Conservation (phyloP, 2,797 vertebrate genomes). For the Cheirogaleus major region DNA sequence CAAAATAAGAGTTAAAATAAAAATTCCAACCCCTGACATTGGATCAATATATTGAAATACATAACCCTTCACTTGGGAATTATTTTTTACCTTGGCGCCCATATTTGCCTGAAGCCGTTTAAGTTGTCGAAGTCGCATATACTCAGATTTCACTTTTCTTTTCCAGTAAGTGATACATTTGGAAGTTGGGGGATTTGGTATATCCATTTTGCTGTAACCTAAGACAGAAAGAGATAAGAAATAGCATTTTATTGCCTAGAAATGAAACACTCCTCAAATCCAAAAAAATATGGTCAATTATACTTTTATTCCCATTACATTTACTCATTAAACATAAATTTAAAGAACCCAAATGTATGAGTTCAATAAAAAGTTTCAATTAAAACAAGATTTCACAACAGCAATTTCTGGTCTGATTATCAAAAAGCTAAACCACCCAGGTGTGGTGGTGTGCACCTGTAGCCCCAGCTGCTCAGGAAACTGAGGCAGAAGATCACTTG, state of each 20-base stretch:
- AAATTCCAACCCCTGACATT: background rate
- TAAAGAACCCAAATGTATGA: background rate
- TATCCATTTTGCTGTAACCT: conserved; percentile 86
- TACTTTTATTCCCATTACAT: background rate
- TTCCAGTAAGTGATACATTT: conserved; percentile 94
- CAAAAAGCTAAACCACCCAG: background rate
- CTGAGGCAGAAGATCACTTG: background rate
- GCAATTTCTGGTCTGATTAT: background rate
- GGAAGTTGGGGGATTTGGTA: conserved; percentile 81
- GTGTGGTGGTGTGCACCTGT: background rate
- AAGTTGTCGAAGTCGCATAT: conserved; percentile 96
- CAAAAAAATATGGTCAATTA: background rate
- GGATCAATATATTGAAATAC: background rate
- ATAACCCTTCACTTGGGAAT: background rate
- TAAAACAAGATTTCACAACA: background rate
- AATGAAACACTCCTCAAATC: background rate
- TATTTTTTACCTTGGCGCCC: conserved; percentile 92
- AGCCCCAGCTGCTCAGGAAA: background rate
- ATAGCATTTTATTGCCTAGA: background rate
- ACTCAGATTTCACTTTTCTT: conserved; percentile 97
- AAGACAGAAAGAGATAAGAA: background rate
- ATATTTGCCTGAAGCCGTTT: conserved; percentile 96
- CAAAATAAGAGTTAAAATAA: background rate
- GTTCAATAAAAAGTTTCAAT: conserved; percentile 38
- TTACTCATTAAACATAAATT: background rate